A percentile compares a stretch with the other conserved stretches of the same genome.
These are phyloP conservation scores for Corythaeola cristata DNA, from an alignment of 2,113 vertebrate genomes.

Conservation along the genomic window DNA sequence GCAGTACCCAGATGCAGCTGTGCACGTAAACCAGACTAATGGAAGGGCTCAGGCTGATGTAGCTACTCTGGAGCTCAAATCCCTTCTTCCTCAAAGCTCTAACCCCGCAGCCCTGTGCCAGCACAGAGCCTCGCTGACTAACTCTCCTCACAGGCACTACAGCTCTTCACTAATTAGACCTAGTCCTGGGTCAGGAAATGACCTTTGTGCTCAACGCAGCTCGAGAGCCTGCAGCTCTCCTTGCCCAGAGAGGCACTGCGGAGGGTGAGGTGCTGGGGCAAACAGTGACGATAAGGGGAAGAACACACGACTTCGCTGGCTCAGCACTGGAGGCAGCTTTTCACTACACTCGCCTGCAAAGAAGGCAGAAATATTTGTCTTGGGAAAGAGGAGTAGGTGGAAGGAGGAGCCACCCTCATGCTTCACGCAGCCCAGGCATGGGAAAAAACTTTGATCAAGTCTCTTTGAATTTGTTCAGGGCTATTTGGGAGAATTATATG, in stretches of 20 bases:
- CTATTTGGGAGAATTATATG: not conserved
- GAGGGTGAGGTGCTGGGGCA: not conserved
- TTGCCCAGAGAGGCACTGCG: not conserved
- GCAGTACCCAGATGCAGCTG: not conserved
- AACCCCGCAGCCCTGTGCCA: not conserved
- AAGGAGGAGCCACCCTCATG: not conserved
- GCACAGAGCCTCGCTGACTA: not conserved
- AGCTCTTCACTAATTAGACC: not conserved
- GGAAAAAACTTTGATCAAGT: not conserved
- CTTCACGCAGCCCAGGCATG: not conserved
- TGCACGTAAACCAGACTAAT: not conserved
- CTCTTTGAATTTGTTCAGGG: not conserved
- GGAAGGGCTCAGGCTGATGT: not conserved
- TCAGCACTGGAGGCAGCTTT: slow-evolving; percentile 35
- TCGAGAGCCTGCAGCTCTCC: not conserved
- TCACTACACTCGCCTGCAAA: not conserved
- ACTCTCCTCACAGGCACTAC: not conserved
- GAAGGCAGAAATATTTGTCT: not conserved
- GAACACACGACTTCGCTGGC: not conserved
- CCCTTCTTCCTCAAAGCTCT: not conserved
- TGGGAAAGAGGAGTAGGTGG: not conserved
- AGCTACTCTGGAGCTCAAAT: not conserved
- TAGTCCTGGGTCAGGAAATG: not conserved
- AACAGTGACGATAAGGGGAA: not conserved
- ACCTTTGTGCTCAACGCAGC: not conserved